Percentiles rank a stretch among this genome's conserved stretches.
These are phyloP conservation scores for Bubo scandiacus DNA, from an alignment of 2,113 vertebrate species.

Conservation along the genomic window DNA sequence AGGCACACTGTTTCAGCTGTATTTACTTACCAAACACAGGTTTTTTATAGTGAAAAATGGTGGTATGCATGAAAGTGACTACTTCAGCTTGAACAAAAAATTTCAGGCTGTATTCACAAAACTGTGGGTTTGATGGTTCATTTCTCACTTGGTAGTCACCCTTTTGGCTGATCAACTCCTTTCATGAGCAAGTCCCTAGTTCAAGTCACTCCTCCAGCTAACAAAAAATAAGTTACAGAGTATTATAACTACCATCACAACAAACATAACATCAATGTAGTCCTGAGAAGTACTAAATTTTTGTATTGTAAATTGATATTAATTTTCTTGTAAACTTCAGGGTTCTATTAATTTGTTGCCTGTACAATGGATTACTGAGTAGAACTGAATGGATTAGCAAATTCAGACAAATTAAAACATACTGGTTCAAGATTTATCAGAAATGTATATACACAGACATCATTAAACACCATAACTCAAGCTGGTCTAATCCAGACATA, in stretches of 20 bases:
- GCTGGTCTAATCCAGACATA: neutral
- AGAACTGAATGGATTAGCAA: neutral
- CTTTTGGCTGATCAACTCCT: neutral
- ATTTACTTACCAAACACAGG: neutral
- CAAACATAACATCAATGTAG: neutral
- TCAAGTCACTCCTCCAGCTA: neutral
- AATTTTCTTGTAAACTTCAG: neutral
- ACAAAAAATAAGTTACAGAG: neutral
- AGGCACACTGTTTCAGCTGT: neutral
- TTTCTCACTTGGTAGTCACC: neutral
- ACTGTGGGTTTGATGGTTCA: neutral
- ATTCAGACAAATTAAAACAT: neutral
- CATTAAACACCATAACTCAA: neutral
- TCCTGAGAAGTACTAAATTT: neutral
- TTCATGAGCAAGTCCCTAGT: neutral
- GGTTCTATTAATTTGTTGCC: neutral
- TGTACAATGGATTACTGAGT: neutral
- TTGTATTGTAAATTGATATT: neutral
- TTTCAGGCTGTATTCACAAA: neutral
- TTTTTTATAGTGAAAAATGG: neutral
- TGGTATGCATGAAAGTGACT: neutral
- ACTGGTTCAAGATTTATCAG: neutral
- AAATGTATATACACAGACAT: neutral
- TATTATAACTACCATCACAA: neutral
- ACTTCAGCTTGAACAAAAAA: neutral